Percentiles rank a stretch among this genome's conserved stretches.
Evolutionary conservation across 1,140 invertebrate species (phyloP).

Genomic region (Acromyrmex heyeri): DNA sequence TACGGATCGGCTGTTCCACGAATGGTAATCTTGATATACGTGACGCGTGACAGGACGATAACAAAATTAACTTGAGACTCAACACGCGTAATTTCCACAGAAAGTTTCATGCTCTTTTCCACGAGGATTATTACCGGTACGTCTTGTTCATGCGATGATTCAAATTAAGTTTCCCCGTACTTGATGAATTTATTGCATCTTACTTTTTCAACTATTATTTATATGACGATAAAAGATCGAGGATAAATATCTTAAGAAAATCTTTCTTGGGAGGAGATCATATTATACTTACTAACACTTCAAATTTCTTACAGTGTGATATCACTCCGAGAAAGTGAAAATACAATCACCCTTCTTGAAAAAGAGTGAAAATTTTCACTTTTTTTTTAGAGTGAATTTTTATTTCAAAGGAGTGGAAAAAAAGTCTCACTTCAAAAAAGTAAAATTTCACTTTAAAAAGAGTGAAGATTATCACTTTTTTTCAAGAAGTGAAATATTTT

Average conservation of each 20-base stretch:
- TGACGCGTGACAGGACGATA: neutral
- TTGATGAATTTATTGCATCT: neutral
- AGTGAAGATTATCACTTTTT: no score
- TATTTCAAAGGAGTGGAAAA: no score
- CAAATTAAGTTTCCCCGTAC: neutral
- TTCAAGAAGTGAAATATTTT: no score
- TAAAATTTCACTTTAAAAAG: no score
- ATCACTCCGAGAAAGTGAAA: no score
- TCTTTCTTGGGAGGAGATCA: constrained; percentile 4
- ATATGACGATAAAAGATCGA: neutral
- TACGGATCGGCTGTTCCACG: constrained; percentile 31
- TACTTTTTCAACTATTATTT: neutral
- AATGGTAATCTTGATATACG: constrained; percentile 28
- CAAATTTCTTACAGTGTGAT: neutral
- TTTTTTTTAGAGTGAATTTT: no score
- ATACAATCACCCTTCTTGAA: no score
- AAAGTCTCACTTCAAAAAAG: no score
- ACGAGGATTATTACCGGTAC: neutral
- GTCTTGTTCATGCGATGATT: neutral
- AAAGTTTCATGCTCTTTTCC: neutral
- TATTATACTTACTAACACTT: neutral
- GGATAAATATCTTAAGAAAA: neutral
- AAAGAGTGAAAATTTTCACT: no score
- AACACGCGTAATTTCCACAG: neutral
- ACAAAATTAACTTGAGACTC: constrained; percentile 26